Evolutionary conservation across 1,140 invertebrate species (phyloP).

Genomic region (Drosophila ironensis): DNA sequence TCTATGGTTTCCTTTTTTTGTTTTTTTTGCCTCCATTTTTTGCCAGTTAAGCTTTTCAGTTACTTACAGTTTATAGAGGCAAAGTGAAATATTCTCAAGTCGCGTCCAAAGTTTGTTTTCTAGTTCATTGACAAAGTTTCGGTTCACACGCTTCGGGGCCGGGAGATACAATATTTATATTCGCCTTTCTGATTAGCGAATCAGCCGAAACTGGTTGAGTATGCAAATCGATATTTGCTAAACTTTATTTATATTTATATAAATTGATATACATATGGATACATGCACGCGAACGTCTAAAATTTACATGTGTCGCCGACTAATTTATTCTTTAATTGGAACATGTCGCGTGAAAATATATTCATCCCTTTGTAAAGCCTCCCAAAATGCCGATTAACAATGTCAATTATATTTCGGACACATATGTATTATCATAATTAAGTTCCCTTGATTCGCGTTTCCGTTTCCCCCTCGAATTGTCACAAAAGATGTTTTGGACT

Average conservation of each 20-base stretch:
- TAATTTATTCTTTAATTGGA: conserved; percentile 37
- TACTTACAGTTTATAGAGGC: conserved; percentile 32
- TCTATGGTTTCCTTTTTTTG: background rate
- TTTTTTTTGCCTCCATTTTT: background rate
- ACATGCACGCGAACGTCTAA: background rate
- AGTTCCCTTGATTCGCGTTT: conserved; percentile 16
- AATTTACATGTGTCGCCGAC: conserved; percentile 30
- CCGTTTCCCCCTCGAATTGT: background rate
- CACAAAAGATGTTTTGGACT: too few relatives aligned
- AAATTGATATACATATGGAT: background rate
- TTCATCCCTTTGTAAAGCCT: conserved; percentile 3
- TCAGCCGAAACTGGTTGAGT: conserved; percentile 22
- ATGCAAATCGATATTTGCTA: conserved; percentile 40
- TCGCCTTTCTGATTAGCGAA: conserved; percentile 36
- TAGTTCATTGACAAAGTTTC: conserved; percentile 41
- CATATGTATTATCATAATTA: conserved; percentile 1
- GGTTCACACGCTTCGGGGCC: conserved; percentile 29
- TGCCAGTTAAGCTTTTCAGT: conserved; percentile 25
- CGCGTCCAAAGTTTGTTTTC: conserved; percentile 15
- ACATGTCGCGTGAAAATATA: conserved; percentile 17
- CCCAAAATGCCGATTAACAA: conserved; percentile 22
- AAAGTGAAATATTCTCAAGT: conserved; percentile 28
- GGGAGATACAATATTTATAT: conserved; percentile 9
- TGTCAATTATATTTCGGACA: conserved; percentile 8
- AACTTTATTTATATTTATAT: conserved; percentile 24